Conservation (phyloP, 2,113 vertebrate genomes). For the Mormoops blainvillei region DNA sequence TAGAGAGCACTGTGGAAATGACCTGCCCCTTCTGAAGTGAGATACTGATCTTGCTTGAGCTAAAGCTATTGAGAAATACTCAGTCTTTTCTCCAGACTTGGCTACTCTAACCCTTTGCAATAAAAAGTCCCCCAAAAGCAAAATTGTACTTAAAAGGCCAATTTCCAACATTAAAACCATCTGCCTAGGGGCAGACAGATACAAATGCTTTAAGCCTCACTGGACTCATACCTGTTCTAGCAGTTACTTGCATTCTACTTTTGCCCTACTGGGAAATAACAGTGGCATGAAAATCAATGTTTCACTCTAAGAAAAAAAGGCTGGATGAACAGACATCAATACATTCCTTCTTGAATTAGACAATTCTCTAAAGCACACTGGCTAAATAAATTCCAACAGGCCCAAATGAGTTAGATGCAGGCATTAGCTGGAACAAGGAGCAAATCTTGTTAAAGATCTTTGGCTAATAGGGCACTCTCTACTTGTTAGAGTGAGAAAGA, state of each 20-base stretch:
- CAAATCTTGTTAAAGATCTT: neutral
- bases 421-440: neutral
- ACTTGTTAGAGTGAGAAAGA: neutral
- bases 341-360: neutral
- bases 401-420: neutral
- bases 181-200: neutral
- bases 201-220: neutral
- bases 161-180: constrained; percentile 17
- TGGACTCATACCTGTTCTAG: neutral
- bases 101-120: neutral
- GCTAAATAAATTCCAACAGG: neutral
- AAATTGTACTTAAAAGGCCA: neutral
- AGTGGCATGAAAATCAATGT: constrained; percentile 44
- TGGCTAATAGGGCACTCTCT: neutral
- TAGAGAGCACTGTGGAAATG: neutral
- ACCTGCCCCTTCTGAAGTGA: neutral
- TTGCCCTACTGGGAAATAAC: constrained; percentile 35
- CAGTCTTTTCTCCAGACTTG: neutral
- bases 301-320: neutral
- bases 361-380: neutral
- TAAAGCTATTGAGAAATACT: neutral
- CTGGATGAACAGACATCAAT: neutral
- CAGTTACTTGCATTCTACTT: constrained; percentile 18
- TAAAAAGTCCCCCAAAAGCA: constrained; percentile 1
- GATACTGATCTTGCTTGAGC: neutral